Conservation (phyloP, 2,888 invertebrate genomes). For the Dryococelus australis region DNA sequence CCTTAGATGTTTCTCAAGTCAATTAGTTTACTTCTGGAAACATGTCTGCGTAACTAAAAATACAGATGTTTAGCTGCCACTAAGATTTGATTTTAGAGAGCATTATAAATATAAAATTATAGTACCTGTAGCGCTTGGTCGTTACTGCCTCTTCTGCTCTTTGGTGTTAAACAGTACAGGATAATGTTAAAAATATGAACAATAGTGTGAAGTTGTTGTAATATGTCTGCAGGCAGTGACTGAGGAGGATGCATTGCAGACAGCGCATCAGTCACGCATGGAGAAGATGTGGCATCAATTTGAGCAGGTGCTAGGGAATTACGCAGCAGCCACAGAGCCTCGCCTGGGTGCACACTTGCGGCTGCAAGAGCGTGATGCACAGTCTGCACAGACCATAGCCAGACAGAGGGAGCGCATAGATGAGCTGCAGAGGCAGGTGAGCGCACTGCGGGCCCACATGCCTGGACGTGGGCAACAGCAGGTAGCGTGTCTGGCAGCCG, state of each 20-base stretch:
- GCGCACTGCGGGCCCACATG: background rate
- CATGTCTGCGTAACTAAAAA: too few relatives aligned
- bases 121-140: too few relatives aligned
- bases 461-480: background rate
- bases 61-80: too few relatives aligned
- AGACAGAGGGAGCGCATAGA: slow-evolving; percentile 12
- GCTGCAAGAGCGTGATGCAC: slow-evolving; percentile 34
- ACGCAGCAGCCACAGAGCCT: slow-evolving; percentile 34
- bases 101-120: too few relatives aligned
- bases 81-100: too few relatives aligned
- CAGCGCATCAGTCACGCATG: background rate
- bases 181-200: too few relatives aligned
- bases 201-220: too few relatives aligned
- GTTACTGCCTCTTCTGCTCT: too few relatives aligned
- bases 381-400: slow-evolving; percentile 20
- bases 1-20: too few relatives aligned
- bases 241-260: background rate
- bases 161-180: too few relatives aligned
- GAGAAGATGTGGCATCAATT: slow-evolving; percentile 36
- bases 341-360: slow-evolving; percentile 25
- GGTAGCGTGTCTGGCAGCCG: background rate
- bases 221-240: background rate
- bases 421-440: background rate
- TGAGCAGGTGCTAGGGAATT: slow-evolving; percentile 28
- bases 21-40: too few relatives aligned